phyloP scores from a whole-genome alignment of 2,113 vertebrate species.

The Melozone crissalis region DNA sequence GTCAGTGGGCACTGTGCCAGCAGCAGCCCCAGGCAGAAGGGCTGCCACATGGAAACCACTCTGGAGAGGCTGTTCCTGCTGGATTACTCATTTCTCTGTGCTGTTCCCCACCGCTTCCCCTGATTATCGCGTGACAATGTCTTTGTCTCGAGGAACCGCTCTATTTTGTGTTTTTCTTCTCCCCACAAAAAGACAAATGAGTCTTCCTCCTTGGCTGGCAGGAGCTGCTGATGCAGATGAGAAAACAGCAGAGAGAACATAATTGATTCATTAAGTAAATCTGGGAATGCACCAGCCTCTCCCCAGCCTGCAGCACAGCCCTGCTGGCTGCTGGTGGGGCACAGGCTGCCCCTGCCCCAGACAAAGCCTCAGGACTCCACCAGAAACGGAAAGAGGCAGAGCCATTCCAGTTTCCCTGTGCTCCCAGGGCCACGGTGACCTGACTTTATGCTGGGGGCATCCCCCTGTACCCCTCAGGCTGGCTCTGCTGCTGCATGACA shows the following conservation, averaged over 20 bases:
- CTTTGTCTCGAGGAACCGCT: slow-evolving; percentile 38
- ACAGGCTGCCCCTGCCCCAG: background rate
- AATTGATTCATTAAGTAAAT: slow-evolving; percentile 46
- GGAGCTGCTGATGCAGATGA: slow-evolving; percentile 46
- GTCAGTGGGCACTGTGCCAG: background rate
- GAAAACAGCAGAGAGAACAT: slow-evolving; percentile 36
- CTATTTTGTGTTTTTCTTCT: slow-evolving; percentile 51
- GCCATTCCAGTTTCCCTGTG: accelerated
- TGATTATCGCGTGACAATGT: slow-evolving; percentile 14
- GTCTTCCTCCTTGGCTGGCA: slow-evolving; percentile 26
- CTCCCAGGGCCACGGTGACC: accelerated
- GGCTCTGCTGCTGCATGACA: background rate
- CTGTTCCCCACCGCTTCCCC: background rate
- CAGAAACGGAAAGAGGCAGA: background rate
- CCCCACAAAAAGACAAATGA: slow-evolving; percentile 43
- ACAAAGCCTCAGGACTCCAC: background rate
- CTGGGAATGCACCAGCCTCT: background rate
- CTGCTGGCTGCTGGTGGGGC: background rate
- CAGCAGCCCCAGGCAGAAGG: background rate
- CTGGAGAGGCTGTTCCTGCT: background rate
- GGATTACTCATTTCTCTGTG: background rate
- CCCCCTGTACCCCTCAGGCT: accelerated
- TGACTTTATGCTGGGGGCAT: background rate
- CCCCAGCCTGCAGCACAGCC: background rate
- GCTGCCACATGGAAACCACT: background rate